Evolutionary conservation across 2,113 vertebrate genomes (phyloP), one percentile per base, ranked within the genome.

Genomic region (Papio anubis): DNA sequence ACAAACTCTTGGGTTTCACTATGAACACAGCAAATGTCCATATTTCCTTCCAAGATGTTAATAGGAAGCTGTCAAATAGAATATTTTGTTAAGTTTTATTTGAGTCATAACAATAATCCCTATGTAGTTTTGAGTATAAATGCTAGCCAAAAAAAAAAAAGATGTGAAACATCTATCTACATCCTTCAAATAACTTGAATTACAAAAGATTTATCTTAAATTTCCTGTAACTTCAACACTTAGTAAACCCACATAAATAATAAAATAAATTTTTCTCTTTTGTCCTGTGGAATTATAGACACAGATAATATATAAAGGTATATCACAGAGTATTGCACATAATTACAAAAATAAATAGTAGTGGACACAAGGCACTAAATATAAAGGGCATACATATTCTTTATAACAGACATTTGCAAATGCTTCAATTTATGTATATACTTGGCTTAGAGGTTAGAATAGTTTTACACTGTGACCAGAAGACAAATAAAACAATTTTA

Each of bases 121-220:
- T 93, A 84, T 2, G 52, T 21, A 57, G 25, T 85, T 92, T 66
- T 94, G 35, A 43, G 57, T 68, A 87, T 61, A 66, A 94, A 75
- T 48, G 8, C 12, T 93, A 40, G 75, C 2, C 75, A 83, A 40
- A 94, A 76, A 80, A 64, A 50, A 50, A 50, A 50, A 50, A 93
- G 76, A 90, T 38, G 6, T 82, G n/a, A 92, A 96, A 97, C 93
- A 78, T 14, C 66, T 93, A 55, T 82, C 50, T 68, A 59, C 1
- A 30, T 59, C n/a, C 89, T 97, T 48, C 40, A 95, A 91, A 75
- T 78, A 89, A 90, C 87, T 89, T 96, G 87, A 87, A 76, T 95
- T 83, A 94, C 13, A 87, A 80, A 80, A 78, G 55, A 55, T 6
- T n/a, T 73, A 83, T 45, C 20, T 52, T 72, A 38, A 2, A 8